Conservation (phyloP, 2,888 invertebrate species). For the Drosophila borborema region DNA sequence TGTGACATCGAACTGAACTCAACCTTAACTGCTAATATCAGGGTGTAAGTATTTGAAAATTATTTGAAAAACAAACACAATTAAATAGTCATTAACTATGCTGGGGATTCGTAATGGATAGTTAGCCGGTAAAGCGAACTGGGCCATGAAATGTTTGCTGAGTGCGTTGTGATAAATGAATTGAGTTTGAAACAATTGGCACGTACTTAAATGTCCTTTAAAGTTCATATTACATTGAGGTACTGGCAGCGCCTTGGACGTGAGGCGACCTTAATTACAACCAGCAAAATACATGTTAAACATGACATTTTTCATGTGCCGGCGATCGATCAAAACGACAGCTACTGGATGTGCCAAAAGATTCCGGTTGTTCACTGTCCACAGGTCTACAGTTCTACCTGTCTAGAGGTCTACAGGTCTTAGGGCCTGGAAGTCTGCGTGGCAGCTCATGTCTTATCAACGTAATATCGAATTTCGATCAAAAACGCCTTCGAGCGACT, state of each 20-base stretch:
- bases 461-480: slow-evolving; percentile 85
- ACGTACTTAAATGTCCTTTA: slow-evolving; percentile 42
- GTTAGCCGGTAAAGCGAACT: slow-evolving; percentile 33
- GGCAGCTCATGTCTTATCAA: slow-evolving; percentile 80
- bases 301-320: slow-evolving; percentile 82
- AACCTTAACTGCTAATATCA: slow-evolving; percentile 21
- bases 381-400: slow-evolving; percentile 26
- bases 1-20: slow-evolving; percentile 18
- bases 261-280: slow-evolving; percentile 68
- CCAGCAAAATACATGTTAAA: slow-evolving; percentile 82
- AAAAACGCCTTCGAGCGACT: slow-evolving; percentile 81
- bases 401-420: slow-evolving; percentile 2
- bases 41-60: slow-evolving; percentile 71
- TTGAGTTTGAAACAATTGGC: slow-evolving; percentile 49
- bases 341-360: slow-evolving; percentile 72
- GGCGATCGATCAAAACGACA: slow-evolving; percentile 83
- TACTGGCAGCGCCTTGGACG: slow-evolving; percentile 18
- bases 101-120: slow-evolving; percentile 13
- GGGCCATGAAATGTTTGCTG: slow-evolving; percentile 49
- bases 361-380: slow-evolving; percentile 44
- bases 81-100: slow-evolving; percentile 47
- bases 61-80: slow-evolving; percentile 63
- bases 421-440: slow-evolving; percentile 24
- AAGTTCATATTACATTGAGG: slow-evolving; percentile 26
- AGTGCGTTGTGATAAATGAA: slow-evolving; percentile 66